Percentiles rank a stretch among this genome's conserved stretches.
phyloP scores from a whole-genome alignment of 2,888 invertebrate genomes.

The Clivina fossor region DNA sequence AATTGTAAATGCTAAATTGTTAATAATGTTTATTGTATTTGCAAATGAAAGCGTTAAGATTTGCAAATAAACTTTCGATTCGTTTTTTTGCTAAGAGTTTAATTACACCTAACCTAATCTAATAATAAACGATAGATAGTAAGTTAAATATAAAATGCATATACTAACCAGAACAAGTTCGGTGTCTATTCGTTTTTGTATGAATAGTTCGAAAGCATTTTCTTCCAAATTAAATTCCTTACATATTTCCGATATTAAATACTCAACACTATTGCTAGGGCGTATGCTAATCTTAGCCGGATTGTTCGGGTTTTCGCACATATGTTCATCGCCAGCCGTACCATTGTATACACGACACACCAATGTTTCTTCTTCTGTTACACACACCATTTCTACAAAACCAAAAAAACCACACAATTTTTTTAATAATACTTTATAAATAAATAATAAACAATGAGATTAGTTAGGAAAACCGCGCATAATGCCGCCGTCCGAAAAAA shows the following conservation, averaged over 20 bases:
- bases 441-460: background rate
- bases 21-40: too few relatives aligned
- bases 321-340: slow-evolving; percentile 36
- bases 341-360: slow-evolving; percentile 55
- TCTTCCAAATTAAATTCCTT: slow-evolving; percentile 54
- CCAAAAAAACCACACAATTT: background rate
- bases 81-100: too few relatives aligned
- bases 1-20: too few relatives aligned
- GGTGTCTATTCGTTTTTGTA: slow-evolving; percentile 44
- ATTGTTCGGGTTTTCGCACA: slow-evolving; percentile 12
- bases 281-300: slow-evolving; percentile 47
- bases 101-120: too few relatives aligned
- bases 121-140: too few relatives aligned
- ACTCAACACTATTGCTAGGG: slow-evolving; percentile 52
- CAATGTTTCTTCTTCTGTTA: slow-evolving; percentile 49
- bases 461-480: background rate
- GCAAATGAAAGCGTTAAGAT: too few relatives aligned
- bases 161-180: slow-evolving; percentile 40
- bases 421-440: background rate
- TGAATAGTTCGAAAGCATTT: slow-evolving; percentile 52
- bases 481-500: background rate
- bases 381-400: slow-evolving; percentile 56
- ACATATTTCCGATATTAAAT: slow-evolving; percentile 55
- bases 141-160: background rate
- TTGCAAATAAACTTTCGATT: too few relatives aligned